A percentile compares a stretch with the other conserved stretches of the same genome.
Evolutionary conservation across 2,888 invertebrate species (phyloP).

Genomic region (Ophion costatus): DNA sequence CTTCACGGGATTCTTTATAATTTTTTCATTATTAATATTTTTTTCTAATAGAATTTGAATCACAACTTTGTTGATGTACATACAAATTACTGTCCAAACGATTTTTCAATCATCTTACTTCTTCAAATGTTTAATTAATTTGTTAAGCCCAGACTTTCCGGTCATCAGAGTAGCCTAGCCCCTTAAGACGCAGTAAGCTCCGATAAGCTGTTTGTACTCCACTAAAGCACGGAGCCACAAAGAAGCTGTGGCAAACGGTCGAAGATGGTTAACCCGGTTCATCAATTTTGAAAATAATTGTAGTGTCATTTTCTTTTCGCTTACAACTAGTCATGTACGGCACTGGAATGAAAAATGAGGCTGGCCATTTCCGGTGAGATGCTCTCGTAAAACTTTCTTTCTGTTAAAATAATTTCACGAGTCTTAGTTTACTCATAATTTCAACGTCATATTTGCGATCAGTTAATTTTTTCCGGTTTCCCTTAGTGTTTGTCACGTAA

Average conservation of each 20-base stretch:
- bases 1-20: no score
- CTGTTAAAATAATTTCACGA: constrained; percentile 47
- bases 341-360: constrained; percentile 44
- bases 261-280: constrained; percentile 26
- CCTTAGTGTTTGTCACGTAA: constrained; percentile 20
- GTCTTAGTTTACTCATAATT: constrained; percentile 40
- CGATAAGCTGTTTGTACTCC: constrained; percentile 17
- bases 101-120: no score
- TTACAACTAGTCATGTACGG: constrained; percentile 43
- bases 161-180: no score
- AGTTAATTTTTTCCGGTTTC: neutral
- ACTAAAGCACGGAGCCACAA: neutral
- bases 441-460: constrained; percentile 44
- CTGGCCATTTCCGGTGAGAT: constrained; percentile 39
- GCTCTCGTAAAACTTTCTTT: constrained; percentile 43
- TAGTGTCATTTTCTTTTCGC: constrained; percentile 49
- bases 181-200: constrained; percentile 4
- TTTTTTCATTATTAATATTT: no score
- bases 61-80: no score
- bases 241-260: constrained; percentile 4
- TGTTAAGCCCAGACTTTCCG: no score
- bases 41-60: no score
- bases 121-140: no score
- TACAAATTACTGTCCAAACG: no score
- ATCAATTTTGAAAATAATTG: constrained; percentile 37